Percentiles rank a stretch among this genome's conserved stretches.
phyloP scores from a whole-genome alignment of 1,140 invertebrate genomes.

The Trichonephila clavata region DNA sequence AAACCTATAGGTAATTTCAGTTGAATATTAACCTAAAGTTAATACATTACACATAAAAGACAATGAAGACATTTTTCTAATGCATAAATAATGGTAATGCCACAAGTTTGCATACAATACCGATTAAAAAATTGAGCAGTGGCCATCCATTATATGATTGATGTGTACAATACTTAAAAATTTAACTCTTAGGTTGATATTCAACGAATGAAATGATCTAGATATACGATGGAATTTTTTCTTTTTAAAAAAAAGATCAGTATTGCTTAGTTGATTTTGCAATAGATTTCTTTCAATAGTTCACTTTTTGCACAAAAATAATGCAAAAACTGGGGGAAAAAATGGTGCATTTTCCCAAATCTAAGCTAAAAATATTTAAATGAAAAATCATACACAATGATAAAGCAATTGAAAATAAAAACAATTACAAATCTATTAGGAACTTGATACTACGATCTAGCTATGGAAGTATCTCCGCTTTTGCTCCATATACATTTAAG shows the following conservation, averaged over 20 bases:
- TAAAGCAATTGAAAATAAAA: not conserved
- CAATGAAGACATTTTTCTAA: slow-evolving; percentile 36
- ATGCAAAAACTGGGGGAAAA: not conserved
- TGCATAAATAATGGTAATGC: slow-evolving; percentile 1
- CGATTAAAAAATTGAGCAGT: slow-evolving; percentile 70
- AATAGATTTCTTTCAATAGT: slow-evolving; percentile 30
- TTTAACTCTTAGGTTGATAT: slow-evolving; percentile 27
- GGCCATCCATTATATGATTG: slow-evolving; percentile 32
- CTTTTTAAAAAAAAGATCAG: not conserved
- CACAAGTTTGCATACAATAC: slow-evolving; percentile 34
- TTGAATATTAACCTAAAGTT: slow-evolving; percentile 37
- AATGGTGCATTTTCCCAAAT: slow-evolving; percentile 20
- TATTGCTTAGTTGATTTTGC: slow-evolving; percentile 20
- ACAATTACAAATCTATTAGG: slow-evolving; percentile 66
- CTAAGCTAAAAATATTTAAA: slow-evolving; percentile 33
- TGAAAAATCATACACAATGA: slow-evolving; percentile 11
- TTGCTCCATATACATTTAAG: slow-evolving; percentile 76
- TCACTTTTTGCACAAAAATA: not conserved
- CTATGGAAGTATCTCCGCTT: slow-evolving; percentile 74
- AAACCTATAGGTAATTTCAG: slow-evolving; percentile 16
- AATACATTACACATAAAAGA: slow-evolving; percentile 12
- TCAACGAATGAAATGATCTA: slow-evolving; percentile 17
- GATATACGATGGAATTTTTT: not conserved
- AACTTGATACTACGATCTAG: slow-evolving; percentile 73
- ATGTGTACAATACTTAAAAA: slow-evolving; percentile 30